Evolutionary conservation across 2,888 invertebrate species (phyloP), one percentile per base, ranked within the genome.

Genomic region (Stegana nigrithorax): DNA sequence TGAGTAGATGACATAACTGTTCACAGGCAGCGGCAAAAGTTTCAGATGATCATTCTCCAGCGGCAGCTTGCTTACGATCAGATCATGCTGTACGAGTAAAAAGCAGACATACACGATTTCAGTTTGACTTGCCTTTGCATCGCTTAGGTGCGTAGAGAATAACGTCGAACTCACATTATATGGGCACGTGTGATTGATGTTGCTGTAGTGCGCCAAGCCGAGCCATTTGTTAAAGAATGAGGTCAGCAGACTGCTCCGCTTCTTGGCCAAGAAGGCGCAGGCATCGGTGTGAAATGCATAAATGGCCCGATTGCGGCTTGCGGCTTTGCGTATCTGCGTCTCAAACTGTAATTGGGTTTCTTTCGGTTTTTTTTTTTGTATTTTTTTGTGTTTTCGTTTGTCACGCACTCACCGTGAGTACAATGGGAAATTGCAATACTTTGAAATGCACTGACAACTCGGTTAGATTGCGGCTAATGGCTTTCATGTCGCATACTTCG

Each of bases 111-210:
- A n/a, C n/a, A n/a, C n/a, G n/a, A n/a, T 50, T 26, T 50, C 4
- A 50, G 12, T n/a, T n/a, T 2, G 1, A 4, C 32, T 4, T n/a
- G n/a, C n/a, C n/a, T n/a, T n/a, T n/a, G n/a, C n/a, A n/a, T n/a
- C n/a, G n/a, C n/a, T n/a, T n/a, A n/a, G n/a, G n/a, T n/a, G n/a
- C n/a, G n/a, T n/a, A n/a, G n/a, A n/a, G n/a, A n/a, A n/a, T n/a
- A n/a, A n/a, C n/a, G 8, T 8, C 12, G 6, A 1, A 57, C 70
- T 65, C 17, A 72, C 70, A 56, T 69, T 1, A 29, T 42, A 70
- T 2, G 72, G 72, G 55, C 72, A 72, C 1, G 66, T 59, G n/a
- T 72, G 70, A 45, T 72, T 72, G 0, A 72, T 2, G 21, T 72
- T 72, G 39, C 66, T 59, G 19, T 56, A 60, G 4, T 1, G 2